A percentile compares a stretch with the other conserved stretches of the same genome.
phyloP scores from a whole-genome alignment of 2,888 invertebrate species.

The Alentia gelatinosa region DNA sequence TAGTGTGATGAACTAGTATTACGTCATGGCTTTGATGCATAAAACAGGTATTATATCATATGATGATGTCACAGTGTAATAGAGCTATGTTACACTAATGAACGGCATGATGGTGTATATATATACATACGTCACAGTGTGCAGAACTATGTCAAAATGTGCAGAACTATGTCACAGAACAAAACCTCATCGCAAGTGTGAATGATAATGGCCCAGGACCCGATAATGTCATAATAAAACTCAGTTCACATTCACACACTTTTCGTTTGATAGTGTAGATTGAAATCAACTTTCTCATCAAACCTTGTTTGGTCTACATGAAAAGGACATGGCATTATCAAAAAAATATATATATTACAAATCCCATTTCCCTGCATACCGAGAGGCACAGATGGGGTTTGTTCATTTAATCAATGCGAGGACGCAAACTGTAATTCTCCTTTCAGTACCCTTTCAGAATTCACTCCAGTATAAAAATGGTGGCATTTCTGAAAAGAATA shows the following conservation, averaged over 20 bases:
- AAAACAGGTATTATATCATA: neutral
- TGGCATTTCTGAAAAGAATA: no score
- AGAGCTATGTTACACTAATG: neutral
- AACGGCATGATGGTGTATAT: neutral
- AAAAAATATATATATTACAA: no score
- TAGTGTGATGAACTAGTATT: neutral
- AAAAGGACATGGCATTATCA: neutral
- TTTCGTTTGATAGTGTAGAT: neutral
- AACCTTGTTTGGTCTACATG: neutral
- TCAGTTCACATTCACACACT: neutral
- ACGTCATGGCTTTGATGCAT: neutral
- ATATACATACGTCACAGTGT: neutral
- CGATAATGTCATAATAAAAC: neutral
- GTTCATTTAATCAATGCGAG: no score
- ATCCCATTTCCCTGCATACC: neutral
- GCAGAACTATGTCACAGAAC: neutral
- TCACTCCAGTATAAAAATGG: no score
- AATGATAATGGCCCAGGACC: neutral
- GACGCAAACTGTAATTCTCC: no score
- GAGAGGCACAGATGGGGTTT: neutral
- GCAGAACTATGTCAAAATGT: neutral
- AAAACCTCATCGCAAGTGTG: neutral
- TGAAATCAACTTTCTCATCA: neutral
- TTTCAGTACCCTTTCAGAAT: no score
- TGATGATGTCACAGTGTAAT: neutral